Percentiles rank a stretch among this genome's conserved stretches.
These are phyloP conservation scores for Limnodromus scolopaceus DNA, from an alignment of 2,797 vertebrate genomes.

Conservation along the genomic window DNA sequence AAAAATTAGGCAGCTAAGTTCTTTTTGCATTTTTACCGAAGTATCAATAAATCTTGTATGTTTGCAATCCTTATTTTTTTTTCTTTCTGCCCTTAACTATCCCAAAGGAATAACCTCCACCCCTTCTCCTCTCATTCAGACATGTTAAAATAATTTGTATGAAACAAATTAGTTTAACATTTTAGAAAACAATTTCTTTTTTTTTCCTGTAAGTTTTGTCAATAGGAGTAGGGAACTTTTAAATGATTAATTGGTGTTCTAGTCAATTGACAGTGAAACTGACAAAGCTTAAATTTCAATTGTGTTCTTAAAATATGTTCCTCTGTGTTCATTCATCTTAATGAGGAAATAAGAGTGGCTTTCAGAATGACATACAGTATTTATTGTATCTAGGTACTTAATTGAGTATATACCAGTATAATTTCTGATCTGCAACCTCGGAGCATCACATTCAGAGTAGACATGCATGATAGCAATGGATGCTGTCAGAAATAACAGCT, in stretches of 20 bases:
- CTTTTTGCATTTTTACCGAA: constrained; percentile 30
- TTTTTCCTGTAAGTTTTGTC: not conserved
- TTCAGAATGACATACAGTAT: constrained; percentile 43
- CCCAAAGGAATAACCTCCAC: not conserved
- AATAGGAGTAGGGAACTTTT: constrained; percentile 31
- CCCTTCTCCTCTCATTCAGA: constrained; percentile 5
- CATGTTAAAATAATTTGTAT: constrained; percentile 51
- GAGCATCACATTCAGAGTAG: constrained; percentile 7
- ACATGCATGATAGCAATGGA: not conserved
- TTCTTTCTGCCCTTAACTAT: constrained; percentile 10
- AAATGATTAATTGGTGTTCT: constrained; percentile 64
- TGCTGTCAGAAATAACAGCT: constrained; percentile 21
- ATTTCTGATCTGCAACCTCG: constrained; percentile 14
- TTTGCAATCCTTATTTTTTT: constrained; percentile 11
- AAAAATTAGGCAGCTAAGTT: constrained; percentile 11
- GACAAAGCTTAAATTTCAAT: constrained; percentile 51
- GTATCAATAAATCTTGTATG: not conserved
- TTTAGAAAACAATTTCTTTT: not conserved
- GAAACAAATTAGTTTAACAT: constrained; percentile 52
- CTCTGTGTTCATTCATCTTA: not conserved
- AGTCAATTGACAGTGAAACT: constrained; percentile 62
- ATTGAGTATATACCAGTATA: not conserved
- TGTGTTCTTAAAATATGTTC: constrained; percentile 26
- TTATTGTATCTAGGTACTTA: constrained; percentile 39
- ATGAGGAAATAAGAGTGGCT: constrained; percentile 46